Base-by-base conservation (phyloP, 2,797 vertebrate species). In the Gila robusta region DNA sequence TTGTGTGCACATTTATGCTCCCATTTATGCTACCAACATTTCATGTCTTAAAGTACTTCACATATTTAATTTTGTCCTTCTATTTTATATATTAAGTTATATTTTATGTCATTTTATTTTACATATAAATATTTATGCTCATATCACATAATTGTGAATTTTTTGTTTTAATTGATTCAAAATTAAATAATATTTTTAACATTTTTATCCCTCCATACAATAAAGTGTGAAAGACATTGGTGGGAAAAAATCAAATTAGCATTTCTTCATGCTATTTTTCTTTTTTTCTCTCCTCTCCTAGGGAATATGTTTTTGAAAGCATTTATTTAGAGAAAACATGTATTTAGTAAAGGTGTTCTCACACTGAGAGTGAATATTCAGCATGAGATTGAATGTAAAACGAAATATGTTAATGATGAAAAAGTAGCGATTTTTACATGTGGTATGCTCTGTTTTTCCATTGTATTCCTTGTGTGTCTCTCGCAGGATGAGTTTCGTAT, bases 401-500 rank as follows among this genome's bases (percentile, higher is more conserved):
- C 5, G n/a, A 6, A 52, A 8, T 8, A 8, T 54, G 7, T 54
- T 54, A 21, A 7, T 8, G 52, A 6, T 62, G 59, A 12, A 62
- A 26, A 26, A 62, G 2, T 26, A 1, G 1, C 1, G 23, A 59
- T 26, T 26, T 62, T 62, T 0, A 26, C 70, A 47, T 23, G 19
- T 12, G 14, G 14, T 44, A 44, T 44, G 41, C 70, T 71, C 2
- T 2, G 70, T 72, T 26, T 47, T 17, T 5, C 7, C 14, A 32
- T 54, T 76, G 4, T 37, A 35, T n/a, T 32, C 1, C 1, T 76
- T 37, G 19, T 41, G 87, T 82, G 35, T 84, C 37, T 64, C n/a
- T 70, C 59, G 2, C 91, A 99, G 98, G 97, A 99, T 86, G 96
- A 96, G 86, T 99, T 99, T 79, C 96, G 97, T 64, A 91, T 92